phyloP scores from a whole-genome alignment of 1,140 invertebrate genomes.

The Aphis gossypii region DNA sequence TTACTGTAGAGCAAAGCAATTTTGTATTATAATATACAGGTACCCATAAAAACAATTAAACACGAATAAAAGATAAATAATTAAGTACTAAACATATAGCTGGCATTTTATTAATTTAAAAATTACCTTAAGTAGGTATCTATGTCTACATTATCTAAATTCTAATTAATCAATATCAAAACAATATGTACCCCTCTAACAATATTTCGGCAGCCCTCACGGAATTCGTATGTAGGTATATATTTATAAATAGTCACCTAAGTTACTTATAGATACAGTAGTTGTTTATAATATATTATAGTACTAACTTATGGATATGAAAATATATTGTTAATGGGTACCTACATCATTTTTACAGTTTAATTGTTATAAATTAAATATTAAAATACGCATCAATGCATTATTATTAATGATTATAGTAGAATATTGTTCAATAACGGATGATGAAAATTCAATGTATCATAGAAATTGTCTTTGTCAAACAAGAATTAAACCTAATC shows the following conservation, averaged over 20 bases:
- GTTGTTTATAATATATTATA: not conserved
- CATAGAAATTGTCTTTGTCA: not conserved
- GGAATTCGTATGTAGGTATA: not conserved
- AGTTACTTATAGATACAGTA: not conserved
- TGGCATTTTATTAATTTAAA: not conserved
- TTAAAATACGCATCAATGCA: not conserved
- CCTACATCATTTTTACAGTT: not conserved
- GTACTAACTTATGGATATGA: not conserved
- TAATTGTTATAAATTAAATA: not conserved
- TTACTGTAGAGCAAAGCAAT: too few relatives aligned
- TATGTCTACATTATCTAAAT: too few relatives aligned
- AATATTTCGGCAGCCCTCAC: not conserved
- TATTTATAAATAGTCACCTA: too few relatives aligned
- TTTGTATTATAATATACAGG: too few relatives aligned
- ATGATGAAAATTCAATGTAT: not conserved
- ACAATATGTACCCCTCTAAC: too few relatives aligned
- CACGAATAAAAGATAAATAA: too few relatives aligned
- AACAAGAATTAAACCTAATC: slow-evolving; percentile 8
- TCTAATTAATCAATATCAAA: too few relatives aligned
- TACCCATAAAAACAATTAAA: not conserved
- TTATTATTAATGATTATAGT: not conserved
- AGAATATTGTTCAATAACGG: not conserved
- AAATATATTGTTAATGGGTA: not conserved
- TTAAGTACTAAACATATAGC: not conserved
- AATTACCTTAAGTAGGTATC: not conserved